These are phyloP conservation scores for Halcyon senegalensis DNA, from an alignment of 2,113 vertebrate genomes.

Conservation along the genomic window DNA sequence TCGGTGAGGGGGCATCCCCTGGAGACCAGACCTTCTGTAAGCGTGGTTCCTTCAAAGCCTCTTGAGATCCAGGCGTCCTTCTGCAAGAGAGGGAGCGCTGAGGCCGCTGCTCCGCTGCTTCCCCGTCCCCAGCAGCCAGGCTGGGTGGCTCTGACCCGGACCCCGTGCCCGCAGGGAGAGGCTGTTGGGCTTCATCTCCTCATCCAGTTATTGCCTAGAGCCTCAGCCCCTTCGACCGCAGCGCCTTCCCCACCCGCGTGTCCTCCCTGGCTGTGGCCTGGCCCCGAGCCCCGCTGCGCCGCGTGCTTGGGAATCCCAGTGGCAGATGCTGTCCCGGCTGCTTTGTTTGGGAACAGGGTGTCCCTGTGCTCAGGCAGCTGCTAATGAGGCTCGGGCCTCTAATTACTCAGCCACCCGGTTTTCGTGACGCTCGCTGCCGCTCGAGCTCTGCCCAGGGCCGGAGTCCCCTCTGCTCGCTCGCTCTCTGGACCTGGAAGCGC, in stretches of 20 bases:
- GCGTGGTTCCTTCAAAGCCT: not conserved
- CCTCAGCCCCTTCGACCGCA: fast-evolving
- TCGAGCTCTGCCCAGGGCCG: not conserved
- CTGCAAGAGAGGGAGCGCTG: not conserved
- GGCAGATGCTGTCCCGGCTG: not conserved
- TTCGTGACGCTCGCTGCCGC: not conserved
- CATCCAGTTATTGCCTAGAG: not conserved
- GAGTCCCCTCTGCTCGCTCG: not conserved
- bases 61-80: not conserved
- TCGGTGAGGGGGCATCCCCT: not conserved
- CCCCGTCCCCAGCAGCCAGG: not conserved
- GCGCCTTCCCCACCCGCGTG: not conserved
- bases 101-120: not conserved
- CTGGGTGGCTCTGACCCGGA: fast-evolving
- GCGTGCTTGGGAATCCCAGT: not conserved
- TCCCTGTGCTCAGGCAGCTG: not conserved
- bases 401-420: not conserved
- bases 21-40: not conserved
- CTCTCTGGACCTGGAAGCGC: not conserved
- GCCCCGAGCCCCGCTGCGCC: no score
- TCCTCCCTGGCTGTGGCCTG: no score
- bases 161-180: not conserved
- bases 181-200: not conserved
- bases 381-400: not conserved
- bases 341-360: not conserved